Evolutionary conservation across 2,113 vertebrate genomes (phyloP), one percentile per base, ranked within the genome.

Genomic region (Turdus rufiventris): DNA sequence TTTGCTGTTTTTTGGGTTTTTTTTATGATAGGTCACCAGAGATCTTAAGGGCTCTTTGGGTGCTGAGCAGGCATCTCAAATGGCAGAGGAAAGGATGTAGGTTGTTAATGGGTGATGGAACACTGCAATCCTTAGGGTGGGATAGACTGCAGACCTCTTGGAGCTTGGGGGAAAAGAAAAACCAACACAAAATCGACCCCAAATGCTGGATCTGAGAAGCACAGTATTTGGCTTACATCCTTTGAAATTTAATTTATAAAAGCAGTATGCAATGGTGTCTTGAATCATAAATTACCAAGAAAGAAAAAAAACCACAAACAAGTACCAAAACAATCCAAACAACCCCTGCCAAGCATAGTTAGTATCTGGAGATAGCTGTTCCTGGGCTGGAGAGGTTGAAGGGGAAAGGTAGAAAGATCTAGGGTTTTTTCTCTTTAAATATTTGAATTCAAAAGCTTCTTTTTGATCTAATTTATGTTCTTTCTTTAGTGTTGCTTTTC

Each of bases 1-100:
- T 58, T 21, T 45, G 28, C 34, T 40, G 12, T 2, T 60, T 40
- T n/a, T 5, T 18, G 4, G 0, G 3, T 9, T 38, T 0, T 4
- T 54, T 65, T 80, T 40, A 5, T 80, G 54, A 14, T 73, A 23
- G 31, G 8, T 93, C 62, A 68, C 21, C 18, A 25, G 53, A 65
- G 54, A 45, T 67, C 47, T 51, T 56, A 45, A 82, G 51, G 62
- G 21, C 43, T 66, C 7, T 78, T 62, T 36, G 53, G n/a, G 50
- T 91, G 77, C 61, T 0, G 0, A 18, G 43, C 24, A 81, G 36
- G 24, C 21, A 45, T 48, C 40, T 85, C 62, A 94, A 94, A 65
- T 87, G n/a, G 18, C 63, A 78, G 51, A 61, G 73, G 48, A 78
- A 76, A 33, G 24, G 33, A n/a, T 82, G 8, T 48, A 36, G 31